Conservation (phyloP, 2,113 vertebrate genomes). For the Varanus salvator region DNA sequence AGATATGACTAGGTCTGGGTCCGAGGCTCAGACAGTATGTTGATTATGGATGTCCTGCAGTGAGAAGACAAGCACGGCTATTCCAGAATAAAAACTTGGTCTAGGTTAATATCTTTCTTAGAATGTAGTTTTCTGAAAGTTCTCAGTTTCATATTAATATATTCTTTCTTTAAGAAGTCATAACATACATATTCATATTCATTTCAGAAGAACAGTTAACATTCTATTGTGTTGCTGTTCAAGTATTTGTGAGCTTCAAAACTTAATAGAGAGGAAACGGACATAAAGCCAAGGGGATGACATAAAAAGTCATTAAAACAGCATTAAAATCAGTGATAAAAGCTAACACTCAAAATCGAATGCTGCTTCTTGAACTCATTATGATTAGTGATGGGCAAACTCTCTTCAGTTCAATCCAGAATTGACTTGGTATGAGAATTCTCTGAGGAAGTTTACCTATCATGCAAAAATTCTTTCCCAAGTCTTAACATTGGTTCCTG, state of each 20-base stretch:
- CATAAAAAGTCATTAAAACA: constrained; percentile 23
- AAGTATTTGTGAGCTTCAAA: constrained; percentile 12
- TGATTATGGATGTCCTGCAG: neutral
- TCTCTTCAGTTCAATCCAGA: constrained; percentile 15
- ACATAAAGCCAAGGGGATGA: neutral
- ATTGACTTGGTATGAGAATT: neutral
- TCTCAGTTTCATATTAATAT: neutral
- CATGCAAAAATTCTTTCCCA: neutral
- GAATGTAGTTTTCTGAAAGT: neutral
- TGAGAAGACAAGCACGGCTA: neutral
- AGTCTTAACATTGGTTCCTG: neutral
- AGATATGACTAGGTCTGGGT: too few species aligned
- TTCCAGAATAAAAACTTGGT: neutral
- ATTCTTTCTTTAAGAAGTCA: constrained; percentile 29
- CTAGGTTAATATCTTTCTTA: neutral
- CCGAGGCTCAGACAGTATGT: neutral
- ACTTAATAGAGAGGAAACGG: constrained; percentile 17
- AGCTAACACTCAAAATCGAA: constrained; percentile 5
- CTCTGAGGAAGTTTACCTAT: neutral
- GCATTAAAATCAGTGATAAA: constrained; percentile 25
- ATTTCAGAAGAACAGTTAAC: neutral
- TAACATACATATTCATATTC: neutral
- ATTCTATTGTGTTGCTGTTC: neutral
- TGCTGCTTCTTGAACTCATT: constrained; percentile 8
- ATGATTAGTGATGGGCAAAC: constrained; percentile 19